Evolutionary conservation across 2,113 vertebrate species (phyloP).

Genomic region (Choloepus hoffmanni): DNA sequence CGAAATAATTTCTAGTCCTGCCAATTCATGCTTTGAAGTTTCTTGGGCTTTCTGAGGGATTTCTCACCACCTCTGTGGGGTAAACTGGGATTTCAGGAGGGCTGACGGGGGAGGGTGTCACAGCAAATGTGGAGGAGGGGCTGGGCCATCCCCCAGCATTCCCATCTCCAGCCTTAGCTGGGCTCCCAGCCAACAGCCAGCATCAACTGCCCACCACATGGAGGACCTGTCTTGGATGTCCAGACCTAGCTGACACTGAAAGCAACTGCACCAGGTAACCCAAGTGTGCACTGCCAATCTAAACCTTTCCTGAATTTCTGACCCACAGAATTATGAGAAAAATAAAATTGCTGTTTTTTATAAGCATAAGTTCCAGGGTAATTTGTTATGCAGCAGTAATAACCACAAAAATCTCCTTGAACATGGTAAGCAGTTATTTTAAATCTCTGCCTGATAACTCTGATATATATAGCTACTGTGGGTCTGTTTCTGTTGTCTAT

Average conservation of each 20-base stretch:
- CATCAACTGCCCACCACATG: background rate
- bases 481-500: slow-evolving; percentile 27
- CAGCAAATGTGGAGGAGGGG: background rate
- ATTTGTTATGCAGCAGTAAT: background rate
- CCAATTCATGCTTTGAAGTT: background rate
- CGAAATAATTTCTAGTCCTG: background rate
- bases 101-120: background rate
- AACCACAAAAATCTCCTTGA: background rate
- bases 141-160: fast-evolving
- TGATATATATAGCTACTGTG: background rate
- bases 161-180: too few species aligned
- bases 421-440: background rate
- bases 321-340: background rate
- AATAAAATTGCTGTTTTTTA: slow-evolving; percentile 21
- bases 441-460: slow-evolving; percentile 15
- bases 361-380: background rate
- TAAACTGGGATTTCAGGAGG: background rate
- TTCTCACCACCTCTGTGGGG: background rate
- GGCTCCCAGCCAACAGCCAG: background rate
- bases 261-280: background rate
- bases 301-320: background rate
- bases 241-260: background rate
- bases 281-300: background rate
- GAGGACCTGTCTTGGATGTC: background rate
- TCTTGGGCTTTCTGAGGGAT: background rate